Percentiles rank a stretch among this genome's conserved stretches.
These are phyloP conservation scores for Ephydatia muelleri DNA, from an alignment of 37 sponge, comb jelly and placozoan genomes.

Conservation along the genomic window DNA sequence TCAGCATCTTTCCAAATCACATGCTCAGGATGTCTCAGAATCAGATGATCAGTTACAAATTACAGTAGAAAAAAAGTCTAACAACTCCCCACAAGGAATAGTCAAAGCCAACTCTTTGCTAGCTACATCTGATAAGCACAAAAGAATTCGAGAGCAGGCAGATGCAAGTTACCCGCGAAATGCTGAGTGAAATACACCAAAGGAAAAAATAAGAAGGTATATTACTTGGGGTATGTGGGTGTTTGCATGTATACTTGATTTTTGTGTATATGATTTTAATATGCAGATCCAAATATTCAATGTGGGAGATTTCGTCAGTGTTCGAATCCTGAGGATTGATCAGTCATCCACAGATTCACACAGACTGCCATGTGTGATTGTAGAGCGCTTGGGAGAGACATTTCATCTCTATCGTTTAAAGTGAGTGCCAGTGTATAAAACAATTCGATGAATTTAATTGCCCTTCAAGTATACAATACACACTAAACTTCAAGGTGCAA, in stretches of 20 bases:
- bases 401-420: constrained; percentile 10
- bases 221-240: constrained; percentile 4
- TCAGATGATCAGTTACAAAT: no score
- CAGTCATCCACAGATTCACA: constrained; percentile 44
- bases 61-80: no score
- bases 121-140: constrained; percentile 34
- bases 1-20: no score
- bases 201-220: constrained; percentile 19
- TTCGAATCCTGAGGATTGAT: constrained; percentile 48
- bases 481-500: constrained; percentile 6
- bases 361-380: constrained; percentile 39
- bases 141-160: constrained; percentile 16
- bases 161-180: constrained; percentile 32
- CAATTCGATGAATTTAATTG: neutral
- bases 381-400: constrained; percentile 21
- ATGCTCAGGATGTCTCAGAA: no score
- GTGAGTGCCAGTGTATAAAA: neutral
- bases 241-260: constrained; percentile 16
- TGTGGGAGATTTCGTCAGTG: constrained; percentile 19
- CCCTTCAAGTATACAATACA: no score
- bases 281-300: constrained; percentile 14
- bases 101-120: neutral
- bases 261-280: constrained; percentile 17
- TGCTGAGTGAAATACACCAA: constrained; percentile 35
- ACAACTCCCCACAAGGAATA: no score